Evolutionary conservation across 2,888 invertebrate genomes (phyloP), one percentile per base, ranked within the genome.

Genomic region (Anarsia innoxiella): DNA sequence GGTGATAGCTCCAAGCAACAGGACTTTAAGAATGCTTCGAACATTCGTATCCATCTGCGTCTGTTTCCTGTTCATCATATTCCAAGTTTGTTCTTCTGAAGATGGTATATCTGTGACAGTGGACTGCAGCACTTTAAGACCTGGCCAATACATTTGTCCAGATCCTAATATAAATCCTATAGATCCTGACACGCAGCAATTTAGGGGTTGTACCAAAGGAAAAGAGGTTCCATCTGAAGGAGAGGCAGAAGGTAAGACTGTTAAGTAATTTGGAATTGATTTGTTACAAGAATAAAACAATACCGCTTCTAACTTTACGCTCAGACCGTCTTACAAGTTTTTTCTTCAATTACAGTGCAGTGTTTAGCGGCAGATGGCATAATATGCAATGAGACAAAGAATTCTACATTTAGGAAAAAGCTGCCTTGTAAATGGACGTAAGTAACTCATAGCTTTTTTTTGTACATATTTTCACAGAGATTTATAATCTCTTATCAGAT

Each of bases 351-450:
- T 39, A 34, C 71, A 93, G 95, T 95, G 23, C 80, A 87, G 59
- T 97, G 97, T 69, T 84, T 91, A 56, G 93, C 95, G 30, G 94
- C 93, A 2, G 92, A 93, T 44, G 92, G 92, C 5, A 89, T 98
- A 33, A 89, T 88, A 42, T 98, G 98, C 66, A 87, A 87, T 52
- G 92, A 92, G 71, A 90, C 92, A 1, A 90, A 91, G 37, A 93
- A 92, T 66, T 88, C 91, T 19, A 91, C 91, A 10, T 98, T 97
- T 69, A 89, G 88, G 36, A 92, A 87, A 59, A 92, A 94, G 53
- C 86, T 96, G 54, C 92, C 94, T 6, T 98, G 98, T 76, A 93
- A 93, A 86, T 97, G 95, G 94, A 97, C 97, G 95, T 96, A 88
- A 90, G 95, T 90, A 25, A n/a, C n/a, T n/a, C n/a, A n/a, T n/a